Base-by-base conservation (phyloP, 1,140 invertebrate species). In the Sinonovacula constricta region DNA sequence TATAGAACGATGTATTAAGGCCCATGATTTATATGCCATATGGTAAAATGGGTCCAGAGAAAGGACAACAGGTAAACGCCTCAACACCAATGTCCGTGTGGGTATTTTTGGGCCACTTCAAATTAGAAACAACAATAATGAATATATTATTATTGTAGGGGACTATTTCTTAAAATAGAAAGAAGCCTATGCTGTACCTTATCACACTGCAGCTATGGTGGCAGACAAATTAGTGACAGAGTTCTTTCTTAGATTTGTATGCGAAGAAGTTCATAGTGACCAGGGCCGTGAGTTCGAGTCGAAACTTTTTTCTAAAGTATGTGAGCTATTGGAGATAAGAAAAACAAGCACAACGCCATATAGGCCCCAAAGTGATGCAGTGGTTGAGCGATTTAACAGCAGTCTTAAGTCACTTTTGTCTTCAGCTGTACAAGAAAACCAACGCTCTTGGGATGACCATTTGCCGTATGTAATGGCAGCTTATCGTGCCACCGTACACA, bases 361-460 rank as follows among this genome's bases (percentile, higher is more conserved):
- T 28, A 28, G 33, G 0, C 74, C 65, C 4, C 15, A 22, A 10
- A 59, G 53, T 0, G 68, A 68, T 51, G 54, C 53, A 14, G 28
- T 57, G 26, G 33, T 76, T 57, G 72, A 76, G n/a, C 45, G 72
- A 15, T 76, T 76, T 26, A 76, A 76, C n/a, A 14, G 62, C 4
- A 76, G 62, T 10, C 0, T 76, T 0, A 10, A 15, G 1, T 4
- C 30, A 18, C 66, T 76, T 49, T 7, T 59, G 1, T 49, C 31
- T 14, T 33, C 33, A 3, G 53, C 28, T 56, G 28, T 65, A 1
- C 0, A 49, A 3, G 1, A 30, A 15, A 18, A 53, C 0, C 24
- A 28, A 26, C 18, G 15, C 2, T 15, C 62, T 31, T 63, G 71
- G 54, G 56, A 60, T n/a, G 3, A 39, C 15, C 34, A 59, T 26